Evolutionary conservation across 2,113 vertebrate genomes (phyloP), one percentile per base, ranked within the genome.

Genomic region (Xenopus laevis): DNA sequence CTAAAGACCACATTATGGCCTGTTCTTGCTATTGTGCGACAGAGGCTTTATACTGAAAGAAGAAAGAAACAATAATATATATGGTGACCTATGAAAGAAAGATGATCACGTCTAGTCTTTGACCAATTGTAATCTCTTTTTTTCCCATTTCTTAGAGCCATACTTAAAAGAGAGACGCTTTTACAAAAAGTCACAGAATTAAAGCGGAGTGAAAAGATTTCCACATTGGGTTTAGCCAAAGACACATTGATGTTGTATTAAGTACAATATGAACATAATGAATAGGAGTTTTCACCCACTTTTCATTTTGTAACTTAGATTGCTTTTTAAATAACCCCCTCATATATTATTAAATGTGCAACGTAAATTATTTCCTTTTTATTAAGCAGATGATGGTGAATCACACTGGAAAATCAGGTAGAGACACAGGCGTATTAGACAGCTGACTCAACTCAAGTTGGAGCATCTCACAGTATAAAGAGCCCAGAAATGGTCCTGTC

Each of bases 41-140:
- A 33, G 57, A 4, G 12, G 67, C 72, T 75, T 75, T 68, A 61
- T 61, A 68, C 57, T 61, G 33, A 61, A 67, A 68, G 64, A 68
- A 68, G 44, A 74, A 74, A 61, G 65, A 67, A 68, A 74, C 65
- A 67, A 74, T 74, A 62, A 62, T 40, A 20, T 59, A 40, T 60
- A n/a, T 21, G 44, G 44, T 68, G 65, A 68, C 72, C 72, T 62
- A 23, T 13, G 45, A 5, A 13, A 61, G n/a, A 18, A 46, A 20
- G 27, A 61, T 11, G 64, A 74, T 18, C 20, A 21, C 52, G 52
- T 27, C 18, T 18, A 50, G 55, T 23, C 30, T 61, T 68, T 75
- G 65, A 75, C 65, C 72, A 53, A 40, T 62, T 65, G 18, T 72
- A 64, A 65, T 72, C 13, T n/a, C 1, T 64, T 21, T 66, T 65